These are phyloP conservation scores for Chydorus sphaericus DNA, from an alignment of 2,888 invertebrate genomes.

Conservation along the genomic window DNA sequence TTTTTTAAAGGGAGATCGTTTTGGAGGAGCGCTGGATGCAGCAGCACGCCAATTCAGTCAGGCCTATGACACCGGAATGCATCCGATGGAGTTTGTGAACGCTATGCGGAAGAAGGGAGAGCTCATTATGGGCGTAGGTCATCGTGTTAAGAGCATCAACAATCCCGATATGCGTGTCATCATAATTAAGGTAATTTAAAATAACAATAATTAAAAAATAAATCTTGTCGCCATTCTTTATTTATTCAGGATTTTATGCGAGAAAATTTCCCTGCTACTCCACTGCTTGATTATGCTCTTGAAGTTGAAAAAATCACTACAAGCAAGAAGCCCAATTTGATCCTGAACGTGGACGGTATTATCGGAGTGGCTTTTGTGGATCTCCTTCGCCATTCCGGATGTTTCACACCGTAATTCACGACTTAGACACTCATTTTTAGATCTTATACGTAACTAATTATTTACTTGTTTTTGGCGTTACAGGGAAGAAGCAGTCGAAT, in stretches of 20 bases:
- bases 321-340: conserved; percentile 98
- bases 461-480: conserved; percentile 16
- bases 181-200: conserved; percentile 63
- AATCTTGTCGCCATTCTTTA: not conserved
- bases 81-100: conserved; percentile 98
- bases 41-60: conserved; percentile 94
- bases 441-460: not conserved
- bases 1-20: conserved; percentile 70
- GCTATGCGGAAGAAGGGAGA: conserved; percentile 92
- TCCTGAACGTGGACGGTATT: conserved; percentile 96
- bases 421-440: not conserved
- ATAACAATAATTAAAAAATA: no score
- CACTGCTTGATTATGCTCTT: conserved; percentile 85
- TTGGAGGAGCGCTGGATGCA: conserved; percentile 96
- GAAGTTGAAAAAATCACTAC: conserved; percentile 99
- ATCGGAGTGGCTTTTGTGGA: conserved; percentile 97
- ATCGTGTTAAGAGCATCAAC: conserved; percentile 73
- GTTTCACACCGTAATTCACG: conserved; percentile 63
- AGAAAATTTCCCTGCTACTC: conserved; percentile 83
- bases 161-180: conserved; percentile 98
- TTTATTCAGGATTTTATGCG: conserved; percentile 58
- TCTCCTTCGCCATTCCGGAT: conserved; percentile 80
- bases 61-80: conserved; percentile 82
- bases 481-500: conserved; percentile 92
- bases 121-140: conserved; percentile 98